Evolutionary conservation across 2,888 invertebrate species (phyloP).

Genomic region (Scotopteryx bipunctaria): DNA sequence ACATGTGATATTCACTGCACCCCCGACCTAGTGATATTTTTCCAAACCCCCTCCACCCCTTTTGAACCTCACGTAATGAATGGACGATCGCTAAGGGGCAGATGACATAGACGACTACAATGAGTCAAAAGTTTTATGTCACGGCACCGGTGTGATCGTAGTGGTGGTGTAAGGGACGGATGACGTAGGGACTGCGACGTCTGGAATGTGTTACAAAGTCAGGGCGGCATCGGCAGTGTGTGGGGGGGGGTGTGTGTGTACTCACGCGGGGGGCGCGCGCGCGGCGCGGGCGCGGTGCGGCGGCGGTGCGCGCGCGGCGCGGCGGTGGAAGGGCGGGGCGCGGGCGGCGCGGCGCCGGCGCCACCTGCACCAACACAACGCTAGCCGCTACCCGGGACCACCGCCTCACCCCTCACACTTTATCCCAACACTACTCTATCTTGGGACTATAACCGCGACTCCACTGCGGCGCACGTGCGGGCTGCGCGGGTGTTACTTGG

Average conservation of each 20-base stretch:
- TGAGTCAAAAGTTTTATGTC: too few relatives aligned
- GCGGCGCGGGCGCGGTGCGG: constrained; percentile 79
- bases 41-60: too few relatives aligned
- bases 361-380: constrained; percentile 69
- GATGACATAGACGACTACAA: too few relatives aligned
- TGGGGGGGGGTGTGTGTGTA: constrained; percentile 53
- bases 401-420: constrained; percentile 31
- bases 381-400: constrained; percentile 40
- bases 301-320: constrained; percentile 82
- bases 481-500: background rate
- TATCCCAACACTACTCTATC: constrained; percentile 7
- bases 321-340: constrained; percentile 83
- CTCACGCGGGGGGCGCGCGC: constrained; percentile 76
- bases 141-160: too few relatives aligned
- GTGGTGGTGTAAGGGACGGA: too few relatives aligned
- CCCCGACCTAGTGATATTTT: too few relatives aligned
- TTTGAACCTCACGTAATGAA: too few relatives aligned
- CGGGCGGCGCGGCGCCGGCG: constrained; percentile 78
- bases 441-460: background rate
- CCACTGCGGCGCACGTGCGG: background rate
- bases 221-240: constrained; percentile 14
- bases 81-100: too few relatives aligned
- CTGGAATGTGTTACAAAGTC: too few relatives aligned
- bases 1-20: too few relatives aligned
- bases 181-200: too few relatives aligned